phyloP scores from a whole-genome alignment of 1,140 invertebrate genomes.

The Papilio glaucus region DNA sequence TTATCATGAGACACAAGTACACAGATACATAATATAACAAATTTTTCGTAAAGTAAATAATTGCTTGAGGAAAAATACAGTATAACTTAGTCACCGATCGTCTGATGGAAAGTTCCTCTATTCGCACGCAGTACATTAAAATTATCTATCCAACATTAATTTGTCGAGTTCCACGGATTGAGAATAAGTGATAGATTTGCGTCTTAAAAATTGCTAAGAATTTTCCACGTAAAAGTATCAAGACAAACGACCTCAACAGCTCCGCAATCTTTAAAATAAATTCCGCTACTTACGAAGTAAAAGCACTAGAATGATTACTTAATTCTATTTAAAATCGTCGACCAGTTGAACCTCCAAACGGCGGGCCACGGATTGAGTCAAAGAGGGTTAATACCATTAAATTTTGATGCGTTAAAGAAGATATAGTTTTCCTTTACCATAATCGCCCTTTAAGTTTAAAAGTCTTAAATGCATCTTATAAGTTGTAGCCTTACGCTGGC shows the following conservation, averaged over 20 bases:
- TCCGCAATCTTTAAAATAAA: background rate
- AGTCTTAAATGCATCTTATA: too few species aligned
- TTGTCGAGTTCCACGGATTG: background rate
- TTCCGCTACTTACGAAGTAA: background rate
- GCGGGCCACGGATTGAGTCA: too few species aligned
- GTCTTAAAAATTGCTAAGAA: background rate
- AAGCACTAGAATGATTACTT: background rate
- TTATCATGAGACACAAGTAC: too few species aligned
- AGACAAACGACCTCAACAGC: background rate
- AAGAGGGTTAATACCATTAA: too few species aligned
- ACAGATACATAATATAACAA: too few species aligned
- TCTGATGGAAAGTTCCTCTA: conserved; percentile 2
- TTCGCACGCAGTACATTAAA: background rate
- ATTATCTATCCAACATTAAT: background rate
- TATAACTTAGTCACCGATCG: conserved; percentile 4
- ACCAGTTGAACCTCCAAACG: too few species aligned
- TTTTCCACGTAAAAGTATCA: background rate
- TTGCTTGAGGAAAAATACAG: conserved; percentile 6
- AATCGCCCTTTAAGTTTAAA: too few species aligned
- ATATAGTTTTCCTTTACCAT: too few species aligned
- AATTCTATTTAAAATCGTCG: too few species aligned
- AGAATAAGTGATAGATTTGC: background rate
- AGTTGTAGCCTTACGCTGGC: too few species aligned
- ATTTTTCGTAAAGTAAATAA: background rate
- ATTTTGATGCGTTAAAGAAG: too few species aligned